phyloP scores from a whole-genome alignment of 2,888 invertebrate species.

The Sphecodes monilicornis region DNA sequence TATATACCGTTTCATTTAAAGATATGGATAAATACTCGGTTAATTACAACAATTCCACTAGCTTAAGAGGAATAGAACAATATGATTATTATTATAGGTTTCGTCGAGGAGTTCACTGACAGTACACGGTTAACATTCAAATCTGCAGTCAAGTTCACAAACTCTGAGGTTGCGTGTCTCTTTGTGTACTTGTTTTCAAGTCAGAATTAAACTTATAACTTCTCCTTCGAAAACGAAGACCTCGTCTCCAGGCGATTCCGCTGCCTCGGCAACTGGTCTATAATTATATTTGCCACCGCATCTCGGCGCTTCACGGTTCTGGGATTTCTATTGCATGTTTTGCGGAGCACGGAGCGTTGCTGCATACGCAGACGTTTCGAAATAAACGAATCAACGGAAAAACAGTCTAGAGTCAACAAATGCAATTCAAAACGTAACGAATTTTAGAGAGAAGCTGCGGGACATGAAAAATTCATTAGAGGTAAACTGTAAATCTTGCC shows the following conservation, averaged over 20 bases:
- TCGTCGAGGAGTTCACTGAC: neutral
- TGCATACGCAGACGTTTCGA: conserved; percentile 60
- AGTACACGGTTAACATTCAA: neutral
- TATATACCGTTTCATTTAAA: neutral
- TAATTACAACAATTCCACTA: neutral
- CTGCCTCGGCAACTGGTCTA: conserved; percentile 76
- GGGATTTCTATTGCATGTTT: conserved; percentile 56
- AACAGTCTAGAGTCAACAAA: neutral
- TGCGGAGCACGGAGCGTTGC: conserved; percentile 40
- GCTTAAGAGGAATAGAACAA: neutral
- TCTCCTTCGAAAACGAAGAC: conserved; percentile 61
- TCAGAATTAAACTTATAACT: conserved; percentile 64
- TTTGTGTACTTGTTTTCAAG: conserved; percentile 52
- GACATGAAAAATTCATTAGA: neutral
- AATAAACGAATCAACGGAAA: conserved; percentile 48
- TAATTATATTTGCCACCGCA: conserved; percentile 75
- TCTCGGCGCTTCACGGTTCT: conserved; percentile 63
- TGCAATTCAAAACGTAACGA: neutral
- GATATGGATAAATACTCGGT: neutral
- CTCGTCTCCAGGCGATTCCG: conserved; percentile 49
- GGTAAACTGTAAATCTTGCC: neutral
- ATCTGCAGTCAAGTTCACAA: neutral
- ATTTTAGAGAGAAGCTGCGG: neutral
- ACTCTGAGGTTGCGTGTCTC: conserved; percentile 42
- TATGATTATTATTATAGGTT: neutral